phyloP scores from a whole-genome alignment of 2,113 vertebrate genomes.

The Rhabdomys dilectus region DNA sequence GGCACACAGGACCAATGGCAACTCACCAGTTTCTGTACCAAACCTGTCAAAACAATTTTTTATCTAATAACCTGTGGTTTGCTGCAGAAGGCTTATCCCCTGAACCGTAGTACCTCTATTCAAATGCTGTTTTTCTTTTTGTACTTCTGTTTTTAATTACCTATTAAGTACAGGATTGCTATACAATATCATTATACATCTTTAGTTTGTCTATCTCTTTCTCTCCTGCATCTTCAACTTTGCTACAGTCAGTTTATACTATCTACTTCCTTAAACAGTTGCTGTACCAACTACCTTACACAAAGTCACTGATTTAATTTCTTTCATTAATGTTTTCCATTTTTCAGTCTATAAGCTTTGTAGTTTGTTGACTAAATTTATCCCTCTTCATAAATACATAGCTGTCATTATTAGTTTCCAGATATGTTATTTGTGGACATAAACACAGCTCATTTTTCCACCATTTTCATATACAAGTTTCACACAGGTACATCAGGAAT shows the following conservation, averaged over 20 bases:
- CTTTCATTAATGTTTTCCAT: neutral
- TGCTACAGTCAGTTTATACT: neutral
- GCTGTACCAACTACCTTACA: neutral
- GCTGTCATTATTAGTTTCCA: neutral
- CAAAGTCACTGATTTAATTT: neutral
- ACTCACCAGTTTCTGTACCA: neutral
- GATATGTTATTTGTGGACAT: neutral
- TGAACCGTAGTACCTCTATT: neutral
- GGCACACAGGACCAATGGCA: neutral
- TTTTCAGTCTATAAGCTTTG: neutral
- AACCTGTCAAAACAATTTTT: neutral
- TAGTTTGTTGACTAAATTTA: neutral
- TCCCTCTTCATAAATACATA: too few relatives aligned
- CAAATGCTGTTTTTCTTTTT: neutral
- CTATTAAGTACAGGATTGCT: neutral
- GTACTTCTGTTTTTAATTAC: neutral
- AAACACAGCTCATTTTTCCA: neutral
- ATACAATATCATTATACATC: neutral
- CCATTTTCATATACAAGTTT: neutral
- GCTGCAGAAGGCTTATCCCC: neutral
- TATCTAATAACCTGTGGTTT: neutral
- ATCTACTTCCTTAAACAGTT: neutral
- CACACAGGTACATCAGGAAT: neutral
- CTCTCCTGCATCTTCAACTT: neutral
- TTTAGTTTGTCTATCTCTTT: neutral